phyloP scores from a whole-genome alignment of 2,888 invertebrate genomes.

The Lamellibrachia columna region DNA sequence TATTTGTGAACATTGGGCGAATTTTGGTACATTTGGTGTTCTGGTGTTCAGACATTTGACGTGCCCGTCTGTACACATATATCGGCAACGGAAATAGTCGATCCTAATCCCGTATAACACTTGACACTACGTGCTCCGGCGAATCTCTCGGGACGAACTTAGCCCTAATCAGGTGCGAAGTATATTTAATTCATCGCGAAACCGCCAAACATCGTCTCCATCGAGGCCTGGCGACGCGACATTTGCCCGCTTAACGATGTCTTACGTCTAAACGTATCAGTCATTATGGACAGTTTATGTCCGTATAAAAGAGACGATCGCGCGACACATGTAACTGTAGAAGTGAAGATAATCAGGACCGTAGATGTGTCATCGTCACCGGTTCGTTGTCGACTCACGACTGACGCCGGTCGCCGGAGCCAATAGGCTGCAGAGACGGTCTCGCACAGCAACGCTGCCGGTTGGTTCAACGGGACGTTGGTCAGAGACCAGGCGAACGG shows the following conservation, averaged over 20 bases:
- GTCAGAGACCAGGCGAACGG: not conserved
- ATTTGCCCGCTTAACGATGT: not conserved
- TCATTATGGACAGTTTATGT: not conserved
- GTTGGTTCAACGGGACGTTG: not conserved
- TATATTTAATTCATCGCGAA: constrained; percentile 1
- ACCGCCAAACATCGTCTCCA: not conserved
- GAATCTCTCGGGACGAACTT: not conserved
- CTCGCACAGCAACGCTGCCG: not conserved
- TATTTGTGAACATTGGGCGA: not conserved
- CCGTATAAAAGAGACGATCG: not conserved
- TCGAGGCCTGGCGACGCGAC: not conserved
- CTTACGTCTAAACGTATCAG: not conserved
- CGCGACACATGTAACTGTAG: not conserved
- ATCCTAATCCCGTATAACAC: not conserved
- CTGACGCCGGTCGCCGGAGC: not conserved
- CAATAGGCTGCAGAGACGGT: not conserved
- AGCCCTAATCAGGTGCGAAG: not conserved
- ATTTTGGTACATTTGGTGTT: not conserved
- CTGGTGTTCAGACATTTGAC: not conserved
- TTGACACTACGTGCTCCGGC: not conserved
- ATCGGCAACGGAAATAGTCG: not conserved
- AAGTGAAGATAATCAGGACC: not conserved
- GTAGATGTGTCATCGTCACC: not conserved
- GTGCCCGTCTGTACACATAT: not conserved
- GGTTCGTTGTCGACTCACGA: not conserved